A percentile compares a stretch with the other conserved stretches of the same genome.
These are phyloP conservation scores for Moxostoma hubbsi DNA, from an alignment of 2,797 vertebrate genomes.

Conservation along the genomic window DNA sequence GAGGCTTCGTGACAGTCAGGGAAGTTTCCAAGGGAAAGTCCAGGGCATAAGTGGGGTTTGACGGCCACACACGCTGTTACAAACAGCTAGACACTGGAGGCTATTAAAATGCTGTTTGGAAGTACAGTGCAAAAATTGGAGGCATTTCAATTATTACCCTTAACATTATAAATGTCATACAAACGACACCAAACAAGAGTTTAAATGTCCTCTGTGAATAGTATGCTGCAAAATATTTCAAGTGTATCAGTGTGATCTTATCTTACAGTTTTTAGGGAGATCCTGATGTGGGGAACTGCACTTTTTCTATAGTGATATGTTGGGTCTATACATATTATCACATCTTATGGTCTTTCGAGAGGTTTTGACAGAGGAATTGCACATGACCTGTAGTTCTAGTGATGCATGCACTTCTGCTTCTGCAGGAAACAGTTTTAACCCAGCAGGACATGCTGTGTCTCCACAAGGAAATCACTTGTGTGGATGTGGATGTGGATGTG, in stretches of 20 bases:
- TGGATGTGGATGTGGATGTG: too few species aligned
- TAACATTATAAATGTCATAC: not conserved
- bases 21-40: too few species aligned
- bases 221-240: not conserved
- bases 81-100: too few species aligned
- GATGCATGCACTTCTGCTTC: not conserved
- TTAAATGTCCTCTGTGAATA: not conserved
- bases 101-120: not conserved
- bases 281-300: not conserved
- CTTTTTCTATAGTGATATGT: not conserved
- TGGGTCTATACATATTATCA: not conserved
- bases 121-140: too few species aligned
- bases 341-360: not conserved
- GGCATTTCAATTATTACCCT: not conserved
- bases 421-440: not conserved
- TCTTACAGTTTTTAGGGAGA: not conserved
- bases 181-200: not conserved
- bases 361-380: not conserved
- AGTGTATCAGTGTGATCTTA: not conserved
- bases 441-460: not conserved
- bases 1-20: too few species aligned
- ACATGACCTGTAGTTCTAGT: not conserved
- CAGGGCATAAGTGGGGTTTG: too few species aligned
- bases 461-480: not conserved
- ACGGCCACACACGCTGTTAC: too few species aligned